These are phyloP conservation scores for Florisuga fusca DNA, from an alignment of 2,797 vertebrate species.

Conservation along the genomic window DNA sequence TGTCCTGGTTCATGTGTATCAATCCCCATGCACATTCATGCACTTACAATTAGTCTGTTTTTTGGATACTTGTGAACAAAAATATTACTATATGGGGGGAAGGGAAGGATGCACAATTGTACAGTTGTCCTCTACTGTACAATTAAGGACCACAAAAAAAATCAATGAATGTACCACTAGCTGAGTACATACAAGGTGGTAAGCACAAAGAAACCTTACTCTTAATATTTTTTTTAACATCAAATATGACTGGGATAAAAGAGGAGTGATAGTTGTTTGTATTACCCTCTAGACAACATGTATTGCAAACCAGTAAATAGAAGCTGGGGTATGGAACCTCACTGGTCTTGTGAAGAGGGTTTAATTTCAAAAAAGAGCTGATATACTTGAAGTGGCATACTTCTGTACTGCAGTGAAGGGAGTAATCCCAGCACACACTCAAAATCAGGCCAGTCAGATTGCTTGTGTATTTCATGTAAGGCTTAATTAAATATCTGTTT, in stretches of 20 bases:
- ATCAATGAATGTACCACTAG: background rate
- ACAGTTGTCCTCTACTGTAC: background rate
- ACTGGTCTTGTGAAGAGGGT: background rate
- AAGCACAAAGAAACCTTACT: background rate
- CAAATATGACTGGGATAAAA: background rate
- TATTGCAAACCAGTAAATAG: background rate
- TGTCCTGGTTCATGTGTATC: background rate
- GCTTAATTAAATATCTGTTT: background rate
- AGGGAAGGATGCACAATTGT: background rate
- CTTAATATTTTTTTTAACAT: background rate
- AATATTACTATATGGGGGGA: background rate
- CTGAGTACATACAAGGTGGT: background rate
- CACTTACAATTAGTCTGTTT: background rate
- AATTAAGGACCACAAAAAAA: background rate
- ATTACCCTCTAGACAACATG: background rate
- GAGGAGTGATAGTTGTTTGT: background rate
- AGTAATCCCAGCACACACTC: background rate
- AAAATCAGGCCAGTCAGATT: constrained; percentile 16
- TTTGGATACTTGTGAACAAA: background rate
- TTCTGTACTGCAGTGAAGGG: background rate
- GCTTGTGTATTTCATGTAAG: background rate
- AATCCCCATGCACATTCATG: background rate
- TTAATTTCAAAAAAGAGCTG: constrained; percentile 11
- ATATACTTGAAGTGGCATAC: background rate
- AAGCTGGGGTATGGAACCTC: background rate